Percentiles rank a stretch among this genome's conserved stretches.
These are phyloP conservation scores for Antedon mediterranea DNA, from an alignment of 53 echinoderm and acorn worm species.

Conservation along the genomic window DNA sequence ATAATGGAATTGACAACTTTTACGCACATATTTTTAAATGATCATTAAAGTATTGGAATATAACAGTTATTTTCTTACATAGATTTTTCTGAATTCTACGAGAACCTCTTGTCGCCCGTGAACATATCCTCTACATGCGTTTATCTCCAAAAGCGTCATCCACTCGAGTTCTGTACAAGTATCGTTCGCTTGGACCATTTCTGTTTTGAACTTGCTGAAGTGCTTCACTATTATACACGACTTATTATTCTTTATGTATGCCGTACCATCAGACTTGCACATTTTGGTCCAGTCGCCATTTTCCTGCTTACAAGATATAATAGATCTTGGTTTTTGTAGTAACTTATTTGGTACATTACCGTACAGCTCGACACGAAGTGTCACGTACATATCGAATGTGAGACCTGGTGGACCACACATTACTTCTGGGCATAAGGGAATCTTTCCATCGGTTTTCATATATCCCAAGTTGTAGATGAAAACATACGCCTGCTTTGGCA, in stretches of 20 bases:
- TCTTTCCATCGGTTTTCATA: not conserved
- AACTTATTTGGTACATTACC: not conserved
- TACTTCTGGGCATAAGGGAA: not conserved
- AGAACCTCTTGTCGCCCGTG: not conserved
- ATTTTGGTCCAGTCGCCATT: not conserved
- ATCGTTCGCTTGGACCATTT: not conserved
- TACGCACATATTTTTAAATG: too few species aligned
- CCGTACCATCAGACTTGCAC: not conserved
- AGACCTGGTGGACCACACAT: not conserved
- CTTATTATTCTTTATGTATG: not conserved
- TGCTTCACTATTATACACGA: not conserved
- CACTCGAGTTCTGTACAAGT: not conserved
- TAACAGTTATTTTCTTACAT: too few species aligned
- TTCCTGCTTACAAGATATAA: not conserved
- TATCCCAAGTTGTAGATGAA: not conserved
- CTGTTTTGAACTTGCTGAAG: not conserved
- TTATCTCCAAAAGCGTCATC: not conserved
- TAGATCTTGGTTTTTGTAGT: not conserved
- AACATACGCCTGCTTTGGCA: not conserved
- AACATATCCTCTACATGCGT: not conserved
- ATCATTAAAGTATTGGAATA: too few species aligned
- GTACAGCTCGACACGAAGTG: not conserved
- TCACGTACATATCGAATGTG: not conserved
- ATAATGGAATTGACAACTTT: too few species aligned
- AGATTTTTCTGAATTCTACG: not conserved